These are phyloP conservation scores for Poecilobothrus nobilitatus DNA, from an alignment of 2,888 invertebrate species.

Conservation along the genomic window DNA sequence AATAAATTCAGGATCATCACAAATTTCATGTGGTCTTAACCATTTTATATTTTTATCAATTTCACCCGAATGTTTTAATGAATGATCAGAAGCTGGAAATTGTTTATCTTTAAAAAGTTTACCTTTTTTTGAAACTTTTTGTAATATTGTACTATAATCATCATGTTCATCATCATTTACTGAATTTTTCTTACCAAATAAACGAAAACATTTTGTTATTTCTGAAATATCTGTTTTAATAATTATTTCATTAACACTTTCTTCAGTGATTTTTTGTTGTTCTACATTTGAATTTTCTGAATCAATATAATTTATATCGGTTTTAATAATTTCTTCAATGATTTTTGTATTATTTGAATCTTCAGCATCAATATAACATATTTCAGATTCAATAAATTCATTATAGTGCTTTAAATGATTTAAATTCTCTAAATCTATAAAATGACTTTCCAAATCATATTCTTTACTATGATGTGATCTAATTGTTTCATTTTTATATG, in stretches of 20 bases:
- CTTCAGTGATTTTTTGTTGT: background rate
- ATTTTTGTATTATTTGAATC: no score
- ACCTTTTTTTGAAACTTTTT: background rate
- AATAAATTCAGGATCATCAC: background rate
- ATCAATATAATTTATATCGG: background rate
- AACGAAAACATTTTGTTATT: constrained; percentile 1
- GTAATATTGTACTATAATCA: background rate
- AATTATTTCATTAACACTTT: background rate
- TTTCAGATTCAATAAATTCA: no score
- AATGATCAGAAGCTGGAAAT: background rate
- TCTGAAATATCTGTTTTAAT: background rate
- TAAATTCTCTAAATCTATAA: background rate
- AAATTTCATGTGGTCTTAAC: background rate
- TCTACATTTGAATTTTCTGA: no score
- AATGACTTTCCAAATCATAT: background rate
- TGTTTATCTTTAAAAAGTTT: constrained; percentile 1
- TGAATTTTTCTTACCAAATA: background rate
- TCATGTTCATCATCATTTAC: background rate
- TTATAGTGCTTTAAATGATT: no score
- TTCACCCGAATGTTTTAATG: background rate
- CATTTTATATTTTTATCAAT: background rate
- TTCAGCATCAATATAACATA: no score
- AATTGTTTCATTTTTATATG: background rate
- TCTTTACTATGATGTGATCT: background rate
- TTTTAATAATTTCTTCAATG: background rate